A percentile compares a stretch with the other conserved stretches of the same genome.
phyloP scores from a whole-genome alignment of 2,113 vertebrate genomes.

The Dasyprocta punctata region DNA sequence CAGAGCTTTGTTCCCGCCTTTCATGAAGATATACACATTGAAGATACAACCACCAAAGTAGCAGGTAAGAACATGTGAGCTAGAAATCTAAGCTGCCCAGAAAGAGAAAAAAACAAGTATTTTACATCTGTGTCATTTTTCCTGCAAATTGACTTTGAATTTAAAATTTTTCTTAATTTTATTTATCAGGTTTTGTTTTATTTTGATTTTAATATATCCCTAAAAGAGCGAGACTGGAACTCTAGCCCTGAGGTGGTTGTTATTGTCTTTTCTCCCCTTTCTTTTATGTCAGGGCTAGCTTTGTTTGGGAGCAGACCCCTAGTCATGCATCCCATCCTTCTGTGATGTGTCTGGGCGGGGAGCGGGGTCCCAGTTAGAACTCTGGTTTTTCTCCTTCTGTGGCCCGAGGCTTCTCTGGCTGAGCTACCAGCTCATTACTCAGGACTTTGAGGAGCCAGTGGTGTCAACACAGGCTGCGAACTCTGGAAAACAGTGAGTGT shows the following conservation, averaged over 20 bases:
- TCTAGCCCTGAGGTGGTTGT: background rate
- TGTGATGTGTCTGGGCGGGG: background rate
- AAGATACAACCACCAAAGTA: background rate
- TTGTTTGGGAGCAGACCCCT: background rate
- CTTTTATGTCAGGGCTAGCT: background rate
- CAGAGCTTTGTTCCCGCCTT: background rate
- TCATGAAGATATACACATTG: background rate
- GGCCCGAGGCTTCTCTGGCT: background rate
- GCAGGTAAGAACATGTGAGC: background rate
- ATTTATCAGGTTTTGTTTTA: background rate
- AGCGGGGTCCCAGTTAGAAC: background rate
- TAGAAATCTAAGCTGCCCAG: background rate
- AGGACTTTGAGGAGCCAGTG: background rate
- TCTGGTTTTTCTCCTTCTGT: background rate
- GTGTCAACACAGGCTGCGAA: background rate
- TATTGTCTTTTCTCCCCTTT: background rate
- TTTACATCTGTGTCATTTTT: background rate
- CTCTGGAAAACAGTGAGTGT: constrained; percentile 23
- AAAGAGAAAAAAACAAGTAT: background rate
- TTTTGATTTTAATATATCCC: background rate
- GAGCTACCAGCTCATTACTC: constrained; percentile 15
- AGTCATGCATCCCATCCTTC: background rate
- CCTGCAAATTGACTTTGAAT: background rate
- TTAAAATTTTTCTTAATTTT: constrained; percentile 40
- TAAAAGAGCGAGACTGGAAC: background rate